Base-by-base conservation (phyloP, 2,113 vertebrate genomes). In the Chaetura pelagica region DNA sequence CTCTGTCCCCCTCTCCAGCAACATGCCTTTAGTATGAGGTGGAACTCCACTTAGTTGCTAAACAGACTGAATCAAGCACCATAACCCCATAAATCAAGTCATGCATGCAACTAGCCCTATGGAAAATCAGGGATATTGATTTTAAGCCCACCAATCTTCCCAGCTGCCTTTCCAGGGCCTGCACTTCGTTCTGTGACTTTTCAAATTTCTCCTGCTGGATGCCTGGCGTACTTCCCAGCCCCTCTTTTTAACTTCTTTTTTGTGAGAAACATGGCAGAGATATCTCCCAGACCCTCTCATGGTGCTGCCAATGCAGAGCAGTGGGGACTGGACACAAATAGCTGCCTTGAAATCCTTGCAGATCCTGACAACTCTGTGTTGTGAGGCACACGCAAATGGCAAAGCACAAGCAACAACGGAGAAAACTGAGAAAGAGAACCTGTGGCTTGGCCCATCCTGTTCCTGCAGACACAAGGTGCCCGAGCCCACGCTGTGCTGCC, bases 401-500 rank as follows among this genome's bases (percentile, higher is more conserved):
- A 78, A 63, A 87, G 81, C 44, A 59, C 15, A n/a, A 27, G 38
- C 0, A 3, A 29, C 9, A 30, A 1, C 3, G 17, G 17, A 40
- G 13, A n/a, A 48, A 52, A 19, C 40, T 12, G 23, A 61, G 40
- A 73, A 49, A 35, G 66, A 0, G 0, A 64, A 38, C 14, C 23
- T 27, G 30, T 0, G 0, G 42, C 9, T 10, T 29, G 11, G 57
- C 38, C 34, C 58, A 23, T 21, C 10, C 69, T 72, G 35, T 18
- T 73, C 55, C 59, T 40, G 24, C 74, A 72, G 82, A 27, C 34
- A n/a, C 0, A 0, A 2, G 3, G 24, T 48, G 13, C 17, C 15
- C 29, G 51, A 17, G 38, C 34, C 46, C 68, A 66, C 2, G 3
- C 52, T 2, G 2, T 0, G 15, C 40, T 19, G 32, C 38, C 2